These are phyloP conservation scores for Ceraclea dissimilis DNA, from an alignment of 2,888 invertebrate species.

Conservation along the genomic window DNA sequence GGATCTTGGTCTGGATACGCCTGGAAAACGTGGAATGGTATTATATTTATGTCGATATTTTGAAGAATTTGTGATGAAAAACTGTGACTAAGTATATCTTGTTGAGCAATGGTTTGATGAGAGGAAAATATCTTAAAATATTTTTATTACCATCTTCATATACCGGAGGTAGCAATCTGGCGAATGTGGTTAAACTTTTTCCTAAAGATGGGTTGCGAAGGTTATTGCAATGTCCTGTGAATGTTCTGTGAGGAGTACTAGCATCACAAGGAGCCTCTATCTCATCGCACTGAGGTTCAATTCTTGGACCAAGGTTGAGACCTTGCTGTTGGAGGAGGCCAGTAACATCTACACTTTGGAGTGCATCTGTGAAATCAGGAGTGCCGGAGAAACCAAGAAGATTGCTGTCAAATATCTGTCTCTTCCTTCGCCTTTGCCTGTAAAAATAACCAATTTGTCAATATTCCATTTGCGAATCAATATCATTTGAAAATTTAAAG, in stretches of 20 bases:
- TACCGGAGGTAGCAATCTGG: constrained; percentile 73
- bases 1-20: constrained; percentile 71
- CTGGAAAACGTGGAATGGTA: constrained; percentile 33
- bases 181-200: constrained; percentile 77
- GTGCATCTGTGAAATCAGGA: constrained; percentile 66
- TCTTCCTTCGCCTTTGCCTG: constrained; percentile 54
- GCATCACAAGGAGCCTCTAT: constrained; percentile 63
- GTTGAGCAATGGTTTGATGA: no score
- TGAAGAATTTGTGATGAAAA: no score
- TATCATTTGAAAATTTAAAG: neutral
- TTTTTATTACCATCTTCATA: constrained; percentile 70
- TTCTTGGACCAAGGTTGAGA: constrained; percentile 53
- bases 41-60: neutral
- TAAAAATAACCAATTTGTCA: constrained; percentile 24
- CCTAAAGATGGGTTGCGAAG: constrained; percentile 74
- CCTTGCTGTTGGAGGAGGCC: constrained; percentile 58
- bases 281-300: constrained; percentile 66
- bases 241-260: constrained; percentile 60
- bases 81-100: no score
- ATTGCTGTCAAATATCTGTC: constrained; percentile 65
- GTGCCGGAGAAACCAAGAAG: constrained; percentile 43
- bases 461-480: neutral
- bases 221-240: constrained; percentile 84
- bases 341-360: constrained; percentile 72
- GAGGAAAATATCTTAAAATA: neutral